These are phyloP conservation scores for Scelioninae gen. 2 DNA, from an alignment of 2,888 invertebrate genomes.

Conservation along the genomic window DNA sequence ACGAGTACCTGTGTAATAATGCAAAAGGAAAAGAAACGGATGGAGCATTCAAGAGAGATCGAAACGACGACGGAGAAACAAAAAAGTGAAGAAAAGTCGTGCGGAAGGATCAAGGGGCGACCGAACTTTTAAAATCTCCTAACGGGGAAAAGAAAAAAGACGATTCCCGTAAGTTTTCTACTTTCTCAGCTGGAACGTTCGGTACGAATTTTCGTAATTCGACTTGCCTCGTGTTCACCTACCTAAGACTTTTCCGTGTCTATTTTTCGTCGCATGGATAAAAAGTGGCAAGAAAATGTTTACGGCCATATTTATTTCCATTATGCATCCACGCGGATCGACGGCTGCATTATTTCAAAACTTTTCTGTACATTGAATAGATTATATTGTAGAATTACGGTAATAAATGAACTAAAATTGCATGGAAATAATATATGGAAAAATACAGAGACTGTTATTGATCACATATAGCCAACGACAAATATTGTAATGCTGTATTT, in stretches of 20 bases:
- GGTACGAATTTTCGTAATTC: conserved; percentile 60
- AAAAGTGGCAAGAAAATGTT: conserved; percentile 15
- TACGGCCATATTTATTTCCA: conserved; percentile 12
- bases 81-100: conserved; percentile 35
- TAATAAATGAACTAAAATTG: too few species aligned
- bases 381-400: too few species aligned
- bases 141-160: conserved; percentile 50
- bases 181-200: conserved; percentile 57
- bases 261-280: conserved; percentile 17
- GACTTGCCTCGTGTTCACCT: conserved; percentile 33
- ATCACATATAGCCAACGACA: too few species aligned
- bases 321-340: neutral
- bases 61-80: conserved; percentile 20
- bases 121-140: conserved; percentile 63
- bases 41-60: conserved; percentile 6
- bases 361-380: too few species aligned
- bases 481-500: too few species aligned
- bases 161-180: conserved; percentile 58
- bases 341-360: neutral
- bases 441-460: too few species aligned
- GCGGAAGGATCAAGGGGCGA: conserved; percentile 53
- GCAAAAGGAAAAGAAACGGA: conserved; percentile 29
- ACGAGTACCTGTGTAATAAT: conserved; percentile 47
- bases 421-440: too few species aligned
- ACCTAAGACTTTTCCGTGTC: conserved; percentile 16